Percentiles rank a stretch among this genome's conserved stretches.
Evolutionary conservation across 2,113 vertebrate species (phyloP).

Genomic region (Synchiropus splendidus): DNA sequence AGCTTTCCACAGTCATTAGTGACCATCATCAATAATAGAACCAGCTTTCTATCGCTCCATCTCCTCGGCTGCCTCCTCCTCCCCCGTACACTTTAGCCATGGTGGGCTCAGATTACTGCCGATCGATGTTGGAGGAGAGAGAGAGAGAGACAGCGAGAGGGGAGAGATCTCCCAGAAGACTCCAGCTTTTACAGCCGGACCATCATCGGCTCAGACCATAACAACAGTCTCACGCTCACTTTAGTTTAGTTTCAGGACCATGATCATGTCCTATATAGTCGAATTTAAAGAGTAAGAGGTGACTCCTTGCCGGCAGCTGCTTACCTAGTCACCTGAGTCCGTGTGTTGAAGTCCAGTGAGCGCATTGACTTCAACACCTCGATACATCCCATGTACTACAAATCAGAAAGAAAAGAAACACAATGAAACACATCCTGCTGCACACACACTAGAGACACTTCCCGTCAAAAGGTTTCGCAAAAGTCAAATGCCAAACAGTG

Average conservation of each 20-base stretch:
- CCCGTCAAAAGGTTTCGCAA: no score
- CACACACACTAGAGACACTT: slow-evolving; percentile 6
- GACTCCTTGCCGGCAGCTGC: neutral
- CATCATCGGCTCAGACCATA: slow-evolving; percentile 16
- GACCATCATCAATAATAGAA: slow-evolving; percentile 74
- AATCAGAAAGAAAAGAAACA: neutral
- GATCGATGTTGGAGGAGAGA: slow-evolving; percentile 55
- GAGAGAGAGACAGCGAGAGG: slow-evolving; percentile 3
- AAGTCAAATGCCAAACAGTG: neutral
- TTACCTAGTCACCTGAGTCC: slow-evolving; percentile 95
- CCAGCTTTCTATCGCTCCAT: slow-evolving; percentile 52
- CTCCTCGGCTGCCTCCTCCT: slow-evolving; percentile 37
- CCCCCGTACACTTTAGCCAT: slow-evolving; percentile 61
- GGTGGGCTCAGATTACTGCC: slow-evolving; percentile 61
- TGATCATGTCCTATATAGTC: no score
- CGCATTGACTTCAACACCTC: slow-evolving; percentile 94
- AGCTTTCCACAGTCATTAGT: slow-evolving; percentile 65
- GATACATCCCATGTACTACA: slow-evolving; percentile 95
- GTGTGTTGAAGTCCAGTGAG: slow-evolving; percentile 89
- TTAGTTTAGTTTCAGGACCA: no score
- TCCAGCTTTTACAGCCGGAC: slow-evolving; percentile 39
- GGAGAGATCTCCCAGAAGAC: slow-evolving; percentile 18
- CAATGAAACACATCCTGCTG: slow-evolving; percentile 5
- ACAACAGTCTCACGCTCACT: slow-evolving; percentile 1
- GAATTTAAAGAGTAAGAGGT: no score